Percentiles rank a stretch among this genome's conserved stretches.
Evolutionary conservation across 1,140 invertebrate genomes (phyloP).

Genomic region (Apolygus lucorum): DNA sequence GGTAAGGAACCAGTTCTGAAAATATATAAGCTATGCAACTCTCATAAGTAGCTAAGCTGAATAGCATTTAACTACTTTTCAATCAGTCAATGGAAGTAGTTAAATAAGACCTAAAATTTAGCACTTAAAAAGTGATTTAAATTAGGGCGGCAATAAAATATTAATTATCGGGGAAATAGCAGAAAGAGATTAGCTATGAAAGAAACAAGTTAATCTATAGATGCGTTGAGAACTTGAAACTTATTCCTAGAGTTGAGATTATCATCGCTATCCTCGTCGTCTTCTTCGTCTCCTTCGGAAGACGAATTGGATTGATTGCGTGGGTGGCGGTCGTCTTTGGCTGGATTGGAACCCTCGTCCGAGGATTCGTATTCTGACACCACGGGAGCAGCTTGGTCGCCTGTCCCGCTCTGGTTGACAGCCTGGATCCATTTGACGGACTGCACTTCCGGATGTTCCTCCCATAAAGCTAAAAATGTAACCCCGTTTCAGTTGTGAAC

Average conservation of each 20-base stretch:
- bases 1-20: too few relatives aligned
- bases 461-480: constrained; percentile 41
- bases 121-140: too few relatives aligned
- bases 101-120: too few relatives aligned
- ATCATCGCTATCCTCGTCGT: constrained; percentile 26
- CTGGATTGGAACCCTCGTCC: constrained; percentile 28
- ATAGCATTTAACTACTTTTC: too few relatives aligned
- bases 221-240: constrained; percentile 36
- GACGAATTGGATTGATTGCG: constrained; percentile 11
- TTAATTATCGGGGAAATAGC: too few relatives aligned
- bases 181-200: too few relatives aligned
- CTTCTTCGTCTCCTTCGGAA: constrained; percentile 5
- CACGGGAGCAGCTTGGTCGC: not conserved
- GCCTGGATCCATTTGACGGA: constrained; percentile 56
- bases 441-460: constrained; percentile 48
- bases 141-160: too few relatives aligned
- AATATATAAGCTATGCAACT: too few relatives aligned
- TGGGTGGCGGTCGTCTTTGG: constrained; percentile 8
- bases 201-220: not conserved
- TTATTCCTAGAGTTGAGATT: constrained; percentile 37
- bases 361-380: constrained; percentile 29
- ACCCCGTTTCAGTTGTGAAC: too few relatives aligned
- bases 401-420: constrained; percentile 29
- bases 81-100: too few relatives aligned
- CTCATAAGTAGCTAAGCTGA: too few relatives aligned